Base-by-base conservation (phyloP, 2,797 vertebrate genomes). In the Aeoliscus strigatus region DNA sequence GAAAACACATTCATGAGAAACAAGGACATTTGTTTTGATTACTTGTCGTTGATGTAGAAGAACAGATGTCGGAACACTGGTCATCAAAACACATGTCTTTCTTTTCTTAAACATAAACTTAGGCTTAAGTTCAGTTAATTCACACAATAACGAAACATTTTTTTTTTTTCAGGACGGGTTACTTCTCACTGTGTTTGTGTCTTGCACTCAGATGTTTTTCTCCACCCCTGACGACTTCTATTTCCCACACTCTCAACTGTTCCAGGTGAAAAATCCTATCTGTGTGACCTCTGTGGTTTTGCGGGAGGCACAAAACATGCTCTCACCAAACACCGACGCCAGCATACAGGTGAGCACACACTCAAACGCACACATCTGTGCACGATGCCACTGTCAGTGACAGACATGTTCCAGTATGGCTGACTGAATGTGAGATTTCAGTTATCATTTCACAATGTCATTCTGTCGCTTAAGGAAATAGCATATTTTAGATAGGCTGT, bases 241-340 rank as follows among this genome's bases (percentile, higher is more conserved):
- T 12, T 35, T 13, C 9, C 9, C 21, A n/a, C n/a, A n/a, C n/a
- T 48, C 32, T 42, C 14, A 9, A 9, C 49, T 14, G 55, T 43
- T 84, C 67, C 76, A 99, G 96, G 96, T 78, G 96, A 99, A 88
- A 99, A 99, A 89, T 94, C 94, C 9, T 99, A 96, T 80, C 91
- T 98, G 49, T 99, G 96, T 81, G 96, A 99, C 91, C 93, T 97
- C 67, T 99, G 96, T 61, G 95, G 96, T 70, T 99, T 99, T 55
- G 96, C 96, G 1, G 96, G 96, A 38, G 96, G 94, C 60, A 99
- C 96, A 0, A 90, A 92, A 64, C 95, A 98, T 50, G 94, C 96
- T 81, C 92, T 99, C 73, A 98, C 94, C 80, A 99, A 99, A 81
- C 94, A 98, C 73, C 87, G 94, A 11, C 84, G 96, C 45, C 96